phyloP scores from a whole-genome alignment of 1,140 invertebrate species.

The Neodiprion lecontei region DNA sequence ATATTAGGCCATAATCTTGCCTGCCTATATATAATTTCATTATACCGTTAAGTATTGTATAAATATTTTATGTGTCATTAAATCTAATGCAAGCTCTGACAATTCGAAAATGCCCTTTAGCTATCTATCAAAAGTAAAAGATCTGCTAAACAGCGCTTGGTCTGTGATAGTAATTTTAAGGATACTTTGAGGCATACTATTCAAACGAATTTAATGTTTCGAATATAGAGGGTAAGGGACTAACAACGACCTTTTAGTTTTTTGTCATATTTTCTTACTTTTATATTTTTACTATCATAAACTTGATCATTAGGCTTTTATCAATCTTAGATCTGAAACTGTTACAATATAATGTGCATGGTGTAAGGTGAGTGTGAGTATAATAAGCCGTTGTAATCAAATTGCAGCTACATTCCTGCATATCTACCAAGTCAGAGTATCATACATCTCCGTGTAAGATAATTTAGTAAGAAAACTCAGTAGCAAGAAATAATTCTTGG shows the following conservation, averaged over 20 bases:
- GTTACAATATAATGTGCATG: constrained; percentile 5
- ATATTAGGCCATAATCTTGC: too few relatives aligned
- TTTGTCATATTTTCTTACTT: neutral
- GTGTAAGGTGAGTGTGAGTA: constrained; percentile 7
- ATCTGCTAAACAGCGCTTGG: neutral
- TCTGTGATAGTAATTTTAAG: constrained; percentile 6
- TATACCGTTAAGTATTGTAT: neutral
- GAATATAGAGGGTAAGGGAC: neutral
- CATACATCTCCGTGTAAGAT: too few relatives aligned
- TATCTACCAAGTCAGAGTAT: too few relatives aligned
- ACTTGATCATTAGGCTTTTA: neutral
- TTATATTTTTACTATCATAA: neutral
- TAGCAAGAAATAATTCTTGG: too few relatives aligned
- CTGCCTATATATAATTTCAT: neutral
- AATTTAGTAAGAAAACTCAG: too few relatives aligned
- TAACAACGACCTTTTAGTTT: neutral
- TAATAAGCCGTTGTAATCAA: neutral
- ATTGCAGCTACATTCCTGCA: neutral
- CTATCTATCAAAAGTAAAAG: neutral
- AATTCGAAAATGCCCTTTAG: neutral
- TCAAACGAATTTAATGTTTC: neutral
- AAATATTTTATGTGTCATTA: neutral
- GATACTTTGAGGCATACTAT: neutral
- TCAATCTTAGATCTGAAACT: neutral
- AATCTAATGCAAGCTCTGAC: neutral